Base-by-base conservation (phyloP, 1,140 invertebrate species). In the Diprion similis region DNA sequence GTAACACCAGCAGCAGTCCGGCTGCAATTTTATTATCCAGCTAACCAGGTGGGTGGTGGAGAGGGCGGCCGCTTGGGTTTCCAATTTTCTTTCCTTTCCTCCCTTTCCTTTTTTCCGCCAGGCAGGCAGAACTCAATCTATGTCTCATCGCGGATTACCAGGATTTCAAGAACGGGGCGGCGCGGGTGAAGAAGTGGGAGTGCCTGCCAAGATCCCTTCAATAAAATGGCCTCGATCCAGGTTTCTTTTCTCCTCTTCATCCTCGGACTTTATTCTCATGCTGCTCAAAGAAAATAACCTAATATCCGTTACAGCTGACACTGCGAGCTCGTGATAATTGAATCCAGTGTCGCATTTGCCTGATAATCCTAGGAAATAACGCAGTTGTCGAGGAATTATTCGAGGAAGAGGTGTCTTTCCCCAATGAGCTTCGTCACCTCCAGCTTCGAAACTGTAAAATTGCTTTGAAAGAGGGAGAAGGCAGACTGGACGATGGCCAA, bases 101-200 rank as follows among this genome's bases (percentile, higher is more conserved):
- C 72, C 74, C 70, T 59, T 59, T n/a, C 79, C 80, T 80, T 79
- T 77, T 78, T 76, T 71, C 65, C 78, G 76, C 71, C 78, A 82
- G 79, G 79, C 80, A 75, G 72, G 77, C 78, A 78, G 81, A 83
- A 86, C 85, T 87, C 84, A 86, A 87, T 87, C 85, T 86, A 81
- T 86, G 85, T 86, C 85, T 86, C 85, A 86, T 83, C 83, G 80
- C 77, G 83, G 86, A 87, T 87, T 87, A 87, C 85, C 82, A 82
- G 85, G 85, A 85, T 85, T 85, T 59, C 46, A 65, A 71, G 70
- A 64, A 59, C 51, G 51, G n/a, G 51, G 51, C 11, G 51, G 51
- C 51, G n/a, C 11, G 51, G 51, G 6, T 9, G 51, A 59, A 9
- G 51, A 59, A 17, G 51, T 17, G n/a, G 51, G 59, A 45, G 66